Evolutionary conservation across 2,888 invertebrate genomes (phyloP).

Genomic region (Prosapia bicincta): DNA sequence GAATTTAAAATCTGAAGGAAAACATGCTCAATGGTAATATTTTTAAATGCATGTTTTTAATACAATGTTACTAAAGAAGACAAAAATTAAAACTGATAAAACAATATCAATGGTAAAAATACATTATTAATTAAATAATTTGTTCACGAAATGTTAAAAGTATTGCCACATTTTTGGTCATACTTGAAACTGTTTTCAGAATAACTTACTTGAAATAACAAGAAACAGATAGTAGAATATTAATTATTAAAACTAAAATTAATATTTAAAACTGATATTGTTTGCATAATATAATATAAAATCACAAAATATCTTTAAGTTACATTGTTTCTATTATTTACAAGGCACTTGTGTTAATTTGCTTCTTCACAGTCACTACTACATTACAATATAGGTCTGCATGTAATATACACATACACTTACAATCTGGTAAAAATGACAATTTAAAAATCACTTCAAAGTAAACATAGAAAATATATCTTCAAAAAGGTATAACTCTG

Average conservation of each 20-base stretch:
- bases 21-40: neutral
- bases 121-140: too few relatives aligned
- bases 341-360: constrained; percentile 22
- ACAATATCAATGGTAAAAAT: too few relatives aligned
- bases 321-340: constrained; percentile 35
- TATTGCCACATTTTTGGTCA: neutral
- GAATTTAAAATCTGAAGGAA: neutral
- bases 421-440: constrained; percentile 23
- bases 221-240: neutral
- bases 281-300: constrained; percentile 31
- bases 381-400: neutral
- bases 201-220: neutral
- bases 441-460: neutral
- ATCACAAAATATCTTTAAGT: constrained; percentile 31
- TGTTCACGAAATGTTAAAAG: too few relatives aligned
- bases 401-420: neutral
- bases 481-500: neutral
- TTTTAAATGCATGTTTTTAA: neutral
- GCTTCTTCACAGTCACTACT: neutral
- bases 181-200: neutral
- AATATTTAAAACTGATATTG: neutral
- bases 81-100: too few relatives aligned
- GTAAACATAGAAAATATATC: neutral
- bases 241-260: neutral
- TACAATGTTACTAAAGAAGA: neutral